Evolutionary conservation across 2,797 vertebrate genomes (phyloP).

Genomic region (Australoheros facetus): DNA sequence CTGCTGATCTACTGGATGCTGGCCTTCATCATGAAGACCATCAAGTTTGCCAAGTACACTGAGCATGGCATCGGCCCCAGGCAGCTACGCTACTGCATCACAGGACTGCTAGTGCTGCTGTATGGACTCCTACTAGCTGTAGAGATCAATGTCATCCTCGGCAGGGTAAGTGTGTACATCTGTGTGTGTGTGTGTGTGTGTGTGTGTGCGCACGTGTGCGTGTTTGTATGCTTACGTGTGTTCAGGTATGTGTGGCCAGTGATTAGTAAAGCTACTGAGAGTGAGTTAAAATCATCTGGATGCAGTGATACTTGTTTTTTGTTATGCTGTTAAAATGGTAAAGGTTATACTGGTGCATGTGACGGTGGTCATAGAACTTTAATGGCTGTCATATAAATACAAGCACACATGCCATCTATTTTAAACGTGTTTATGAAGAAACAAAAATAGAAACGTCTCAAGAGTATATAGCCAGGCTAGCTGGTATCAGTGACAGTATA

Average conservation of each 20-base stretch:
- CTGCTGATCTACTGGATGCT: slow-evolving; percentile 95
- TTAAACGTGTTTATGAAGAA: neutral
- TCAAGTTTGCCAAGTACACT: slow-evolving; percentile 98
- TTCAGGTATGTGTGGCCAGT: neutral
- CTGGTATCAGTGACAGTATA: neutral
- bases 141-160: slow-evolving; percentile 95
- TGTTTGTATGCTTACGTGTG: neutral
- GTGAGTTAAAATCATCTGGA: neutral
- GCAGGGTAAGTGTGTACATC: slow-evolving; percentile 83
- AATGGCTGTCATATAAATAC: neutral
- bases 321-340: neutral
- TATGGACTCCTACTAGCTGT: slow-evolving; percentile 94
- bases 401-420: neutral
- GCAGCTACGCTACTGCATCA: slow-evolving; percentile 96
- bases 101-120: slow-evolving; percentile 89
- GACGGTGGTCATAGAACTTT: neutral
- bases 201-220: too few species aligned
- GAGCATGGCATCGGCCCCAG: slow-evolving; percentile 90
- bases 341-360: neutral
- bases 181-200: neutral
- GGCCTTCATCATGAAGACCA: slow-evolving; percentile 94
- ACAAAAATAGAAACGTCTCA: neutral
- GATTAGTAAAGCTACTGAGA: neutral
- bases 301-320: slow-evolving; percentile 2
- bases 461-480: neutral